A percentile compares a stretch with the other conserved stretches of the same genome.
These are phyloP conservation scores for Bombus turneri DNA, from an alignment of 1,140 invertebrate genomes.

Conservation along the genomic window DNA sequence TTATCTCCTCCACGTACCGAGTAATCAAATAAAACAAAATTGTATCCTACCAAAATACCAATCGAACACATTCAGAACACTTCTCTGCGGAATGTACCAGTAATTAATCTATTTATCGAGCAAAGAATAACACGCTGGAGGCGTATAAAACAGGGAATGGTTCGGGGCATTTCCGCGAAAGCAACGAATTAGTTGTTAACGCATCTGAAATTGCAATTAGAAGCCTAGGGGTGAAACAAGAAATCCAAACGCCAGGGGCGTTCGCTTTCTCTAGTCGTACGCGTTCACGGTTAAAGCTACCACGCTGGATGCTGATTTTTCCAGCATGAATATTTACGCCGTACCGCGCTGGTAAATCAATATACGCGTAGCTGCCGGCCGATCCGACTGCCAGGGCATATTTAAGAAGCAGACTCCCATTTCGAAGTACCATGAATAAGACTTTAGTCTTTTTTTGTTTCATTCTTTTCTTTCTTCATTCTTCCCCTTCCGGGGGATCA, in stretches of 20 bases:
- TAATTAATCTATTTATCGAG: background rate
- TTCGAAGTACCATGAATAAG: constrained; percentile 23
- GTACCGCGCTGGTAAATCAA: constrained; percentile 72
- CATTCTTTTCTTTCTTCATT: background rate
- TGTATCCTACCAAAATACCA: background rate
- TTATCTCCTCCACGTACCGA: no score
- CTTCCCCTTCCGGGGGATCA: constrained; percentile 22
- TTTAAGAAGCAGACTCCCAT: constrained; percentile 15
- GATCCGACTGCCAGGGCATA: constrained; percentile 18
- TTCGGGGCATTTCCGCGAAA: no score
- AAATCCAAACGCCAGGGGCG: background rate
- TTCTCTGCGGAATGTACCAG: background rate
- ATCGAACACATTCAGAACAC: background rate
- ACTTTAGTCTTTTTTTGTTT: background rate
- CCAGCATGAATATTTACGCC: constrained; percentile 79
- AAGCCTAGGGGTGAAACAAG: constrained; percentile 18
- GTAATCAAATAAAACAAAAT: background rate
- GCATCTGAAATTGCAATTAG: constrained; percentile 53
- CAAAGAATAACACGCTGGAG: background rate
- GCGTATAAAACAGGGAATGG: background rate
- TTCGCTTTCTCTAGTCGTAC: constrained; percentile 5
- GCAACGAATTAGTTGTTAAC: constrained; percentile 21
- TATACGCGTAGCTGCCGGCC: constrained; percentile 65
- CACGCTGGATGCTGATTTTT: constrained; percentile 69
- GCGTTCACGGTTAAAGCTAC: constrained; percentile 25